phyloP scores from a whole-genome alignment of 2,113 vertebrate species.

The Cynoglossus semilaevis region DNA sequence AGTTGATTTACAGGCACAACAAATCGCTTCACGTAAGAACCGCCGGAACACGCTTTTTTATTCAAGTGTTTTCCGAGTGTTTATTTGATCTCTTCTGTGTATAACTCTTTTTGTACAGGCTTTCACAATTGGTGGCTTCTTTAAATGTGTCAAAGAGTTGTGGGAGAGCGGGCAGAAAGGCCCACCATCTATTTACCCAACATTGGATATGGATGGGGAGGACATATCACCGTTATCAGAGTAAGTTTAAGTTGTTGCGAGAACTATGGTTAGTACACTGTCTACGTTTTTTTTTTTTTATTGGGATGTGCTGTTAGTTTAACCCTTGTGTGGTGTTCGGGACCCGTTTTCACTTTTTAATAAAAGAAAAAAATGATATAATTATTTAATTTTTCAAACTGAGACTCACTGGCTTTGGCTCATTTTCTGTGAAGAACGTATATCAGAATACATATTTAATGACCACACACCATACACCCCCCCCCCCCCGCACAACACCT shows the following conservation, averaged over 20 bases:
- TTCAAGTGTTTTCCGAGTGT: neutral
- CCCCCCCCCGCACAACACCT: no score
- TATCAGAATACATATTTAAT: no score
- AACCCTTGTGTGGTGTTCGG: no score
- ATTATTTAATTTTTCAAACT: no score
- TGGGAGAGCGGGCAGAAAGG: neutral
- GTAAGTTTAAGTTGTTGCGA: conserved; percentile 43
- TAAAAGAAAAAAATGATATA: no score
- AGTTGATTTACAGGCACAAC: neutral
- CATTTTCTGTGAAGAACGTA: no score
- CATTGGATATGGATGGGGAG: conserved; percentile 22
- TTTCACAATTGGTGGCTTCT: conserved; percentile 64
- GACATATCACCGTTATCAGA: conserved; percentile 50
- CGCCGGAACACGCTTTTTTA: neutral
- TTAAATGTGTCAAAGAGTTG: conserved; percentile 49
- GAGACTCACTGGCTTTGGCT: no score
- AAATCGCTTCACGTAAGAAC: conserved; percentile 46
- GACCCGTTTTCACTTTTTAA: no score
- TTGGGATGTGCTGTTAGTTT: no score
- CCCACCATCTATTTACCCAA: neutral
- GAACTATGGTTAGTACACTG: no score
- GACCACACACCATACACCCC: no score
- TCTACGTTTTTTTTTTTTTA: no score
- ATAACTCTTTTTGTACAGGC: conserved; percentile 39
- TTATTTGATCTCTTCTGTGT: neutral